Evolutionary conservation across 1,140 invertebrate genomes (phyloP), one percentile per base, ranked within the genome.

Genomic region (Cotesia chilonis): DNA sequence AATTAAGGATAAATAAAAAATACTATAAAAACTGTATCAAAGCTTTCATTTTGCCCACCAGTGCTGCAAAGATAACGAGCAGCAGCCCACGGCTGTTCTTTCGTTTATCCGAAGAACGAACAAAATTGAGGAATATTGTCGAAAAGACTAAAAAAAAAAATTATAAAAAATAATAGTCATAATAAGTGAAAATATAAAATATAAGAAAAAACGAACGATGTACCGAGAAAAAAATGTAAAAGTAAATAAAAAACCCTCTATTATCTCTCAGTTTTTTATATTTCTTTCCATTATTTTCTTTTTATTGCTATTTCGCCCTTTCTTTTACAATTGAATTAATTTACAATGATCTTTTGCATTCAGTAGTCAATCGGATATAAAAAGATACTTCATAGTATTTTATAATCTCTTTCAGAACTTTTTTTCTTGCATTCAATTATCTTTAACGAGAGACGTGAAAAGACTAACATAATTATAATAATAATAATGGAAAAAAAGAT

Each of bases 11-110:
- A 61, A 35, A 61, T 12, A 61, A 12, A 35, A n/a, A 12, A 47
- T 9, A 9, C 6, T 47, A 41, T 41, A 47, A 10, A 14, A 41
- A 64, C 61, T 14, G 38, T 35, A 17, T 66, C 64, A 66, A 66
- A 66, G 64, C 64, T 66, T 41, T 51, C 28, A 41, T 66, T 66
- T 51, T 17, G 64, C 20, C 10, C 47, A 66, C 37, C 38, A 7
- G 12, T 6, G 37, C 17, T 38, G 9, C 12, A 28, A 20, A 41
- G 41, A 66, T 66, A 66, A 66, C 64, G 64, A 66, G 64, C 64
- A 66, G 64, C 64, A 66, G 64, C 64, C 36, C 51, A 66, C 64
- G 17, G 6, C 17, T 54, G 47, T 66, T 66, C 64, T 66, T 66
- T 66, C 64, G 47, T 51, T 66, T 52, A 66, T 66, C 41, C 47